Base-by-base conservation (phyloP, 1,140 invertebrate species). In the Pemphigus obesinymphae region DNA sequence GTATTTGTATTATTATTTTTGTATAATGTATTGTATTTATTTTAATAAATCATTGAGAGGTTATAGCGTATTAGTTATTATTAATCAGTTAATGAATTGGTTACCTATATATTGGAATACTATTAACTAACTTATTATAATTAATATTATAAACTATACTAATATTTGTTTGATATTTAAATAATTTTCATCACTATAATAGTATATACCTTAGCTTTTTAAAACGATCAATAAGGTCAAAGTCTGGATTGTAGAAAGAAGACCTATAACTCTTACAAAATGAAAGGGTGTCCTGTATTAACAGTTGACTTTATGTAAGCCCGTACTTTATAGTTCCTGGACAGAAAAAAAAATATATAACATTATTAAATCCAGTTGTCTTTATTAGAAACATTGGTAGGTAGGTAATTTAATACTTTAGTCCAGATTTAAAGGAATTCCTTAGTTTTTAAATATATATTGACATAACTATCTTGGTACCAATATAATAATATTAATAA, bases 231-330 rank as follows among this genome's bases (percentile, higher is more conserved):
- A 63, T 80, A 63, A 45, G 55, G 55, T 61, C 55, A 61, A 55
- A 80, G 23, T 43, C 23, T 80, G 40, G 37, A 29, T 31, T 61
- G 53, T 61, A 29, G 29, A 63, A 55, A 20, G 76, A 80, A 80
- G 76, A 80, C 76, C 48, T 45, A 80, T 40, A 80, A 80, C 23
- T 80, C 6, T 76, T 80, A 55, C 26, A 23, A 80, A 31, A 43
- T 80, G 37, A 37, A 61, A 80, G 15, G 37, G 40, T 61, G 34
- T 45, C 55, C 55, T 8, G 45, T 45, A 70, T 26, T 70, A 45
- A 45, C n/a, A 48, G 68, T 72, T 29, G 26, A 72, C 23, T 50
- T 55, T 26, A 40, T 73, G 43, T 73, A 48, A 50, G 17, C 20
- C 70, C 45, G 50, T 73, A 50, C 70, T 73, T 72, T 45, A 26